Evolutionary conservation across 2,888 invertebrate species (phyloP).

Genomic region (Opisthograptis luteolata): DNA sequence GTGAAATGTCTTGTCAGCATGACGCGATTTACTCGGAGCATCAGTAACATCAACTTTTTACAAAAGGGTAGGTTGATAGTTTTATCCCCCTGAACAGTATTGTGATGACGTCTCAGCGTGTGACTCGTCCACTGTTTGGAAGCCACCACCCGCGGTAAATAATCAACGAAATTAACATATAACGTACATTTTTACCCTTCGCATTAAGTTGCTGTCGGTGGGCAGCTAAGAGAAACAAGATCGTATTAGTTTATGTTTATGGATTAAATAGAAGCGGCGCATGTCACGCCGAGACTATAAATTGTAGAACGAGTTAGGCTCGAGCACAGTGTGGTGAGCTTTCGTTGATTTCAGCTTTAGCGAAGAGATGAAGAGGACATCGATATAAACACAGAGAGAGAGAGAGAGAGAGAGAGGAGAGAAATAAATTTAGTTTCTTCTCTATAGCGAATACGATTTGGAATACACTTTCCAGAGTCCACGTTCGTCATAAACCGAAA

Average conservation of each 20-base stretch:
- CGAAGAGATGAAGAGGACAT: background rate
- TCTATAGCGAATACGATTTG: too few relatives aligned
- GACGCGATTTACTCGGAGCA: constrained; percentile 54
- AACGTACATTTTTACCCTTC: constrained; percentile 65
- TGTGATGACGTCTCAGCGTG: constrained; percentile 79
- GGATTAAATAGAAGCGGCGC: constrained; percentile 48
- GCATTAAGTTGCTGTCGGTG: constrained; percentile 46
- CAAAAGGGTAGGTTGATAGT: constrained; percentile 60
- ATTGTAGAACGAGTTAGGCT: constrained; percentile 32
- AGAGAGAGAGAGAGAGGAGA: background rate
- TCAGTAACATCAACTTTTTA: constrained; percentile 49
- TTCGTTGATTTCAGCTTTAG: background rate
- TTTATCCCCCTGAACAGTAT: constrained; percentile 62
- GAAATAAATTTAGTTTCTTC: too few relatives aligned
- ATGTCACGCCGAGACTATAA: constrained; percentile 52
- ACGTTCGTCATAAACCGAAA: too few relatives aligned
- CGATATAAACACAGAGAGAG: background rate
- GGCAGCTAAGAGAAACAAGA: constrained; percentile 50
- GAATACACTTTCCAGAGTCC: too few relatives aligned
- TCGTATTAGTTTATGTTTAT: constrained; percentile 58
- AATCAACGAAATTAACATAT: constrained; percentile 65
- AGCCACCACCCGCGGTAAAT: constrained; percentile 68
- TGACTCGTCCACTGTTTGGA: constrained; percentile 68
- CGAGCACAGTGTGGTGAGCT: constrained; percentile 1
- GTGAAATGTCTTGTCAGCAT: constrained; percentile 81